phyloP scores from a whole-genome alignment of 2,113 vertebrate species.

The Castor canadensis region DNA sequence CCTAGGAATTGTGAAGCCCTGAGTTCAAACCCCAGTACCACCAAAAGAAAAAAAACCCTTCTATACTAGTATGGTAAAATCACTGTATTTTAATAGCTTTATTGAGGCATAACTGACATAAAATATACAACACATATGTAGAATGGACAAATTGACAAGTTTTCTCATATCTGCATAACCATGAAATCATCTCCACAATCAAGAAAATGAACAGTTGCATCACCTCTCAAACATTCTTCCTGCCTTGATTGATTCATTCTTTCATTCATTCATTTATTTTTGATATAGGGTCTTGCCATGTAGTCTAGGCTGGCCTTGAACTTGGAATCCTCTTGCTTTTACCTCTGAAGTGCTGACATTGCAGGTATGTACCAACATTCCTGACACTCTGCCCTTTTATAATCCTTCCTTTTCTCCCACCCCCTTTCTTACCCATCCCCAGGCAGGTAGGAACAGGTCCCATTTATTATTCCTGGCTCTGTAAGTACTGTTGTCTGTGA shows the following conservation, averaged over 20 bases:
- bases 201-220: neutral
- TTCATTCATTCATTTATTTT: neutral
- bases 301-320: neutral
- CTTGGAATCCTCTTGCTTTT: neutral
- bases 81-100: slow-evolving; percentile 18
- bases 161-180: neutral
- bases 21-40: too few species aligned
- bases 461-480: neutral
- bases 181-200: neutral
- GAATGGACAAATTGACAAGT: neutral
- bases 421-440: neutral
- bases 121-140: neutral
- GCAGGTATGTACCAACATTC: too few species aligned
- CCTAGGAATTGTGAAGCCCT: too few species aligned
- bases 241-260: neutral
- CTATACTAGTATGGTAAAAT: neutral
- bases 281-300: neutral
- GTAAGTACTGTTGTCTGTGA: neutral
- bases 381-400: neutral
- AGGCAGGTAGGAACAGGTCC: neutral
- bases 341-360: neutral
- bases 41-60: too few species aligned
- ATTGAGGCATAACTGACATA: neutral
- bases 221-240: neutral
- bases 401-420: neutral